Conservation (phyloP, 2,888 invertebrate species). For the Xylocampa areola region DNA sequence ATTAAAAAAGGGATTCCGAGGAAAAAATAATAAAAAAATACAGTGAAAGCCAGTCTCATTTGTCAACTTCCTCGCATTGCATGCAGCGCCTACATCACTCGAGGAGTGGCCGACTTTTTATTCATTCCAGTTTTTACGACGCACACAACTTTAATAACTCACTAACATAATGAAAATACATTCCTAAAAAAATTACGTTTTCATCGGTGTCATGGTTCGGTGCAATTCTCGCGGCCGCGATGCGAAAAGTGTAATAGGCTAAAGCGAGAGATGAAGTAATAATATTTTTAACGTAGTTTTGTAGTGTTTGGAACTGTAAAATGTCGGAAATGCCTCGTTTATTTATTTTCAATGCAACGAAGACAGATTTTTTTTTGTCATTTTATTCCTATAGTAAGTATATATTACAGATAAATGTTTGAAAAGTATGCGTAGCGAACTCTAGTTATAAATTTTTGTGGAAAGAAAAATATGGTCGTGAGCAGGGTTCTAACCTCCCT, state of each 20-base stretch:
- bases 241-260: slow-evolving; percentile 28
- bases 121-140: slow-evolving; percentile 72
- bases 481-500: too few species aligned
- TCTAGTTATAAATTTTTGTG: too few species aligned
- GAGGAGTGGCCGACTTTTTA: slow-evolving; percentile 78
- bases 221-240: slow-evolving; percentile 19
- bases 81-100: slow-evolving; percentile 73
- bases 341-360: not conserved
- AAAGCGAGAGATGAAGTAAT: slow-evolving; percentile 14
- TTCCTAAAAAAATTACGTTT: slow-evolving; percentile 66
- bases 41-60: slow-evolving; percentile 78
- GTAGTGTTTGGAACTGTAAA: slow-evolving; percentile 15
- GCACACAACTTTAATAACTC: slow-evolving; percentile 76
- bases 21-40: slow-evolving; percentile 68
- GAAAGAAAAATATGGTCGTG: too few species aligned
- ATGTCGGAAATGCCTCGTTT: not conserved
- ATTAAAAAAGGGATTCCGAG: slow-evolving; percentile 73
- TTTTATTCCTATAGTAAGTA: too few species aligned
- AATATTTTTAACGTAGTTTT: slow-evolving; percentile 41
- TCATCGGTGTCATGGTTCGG: slow-evolving; percentile 60
- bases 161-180: slow-evolving; percentile 71
- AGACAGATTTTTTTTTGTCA: not conserved
- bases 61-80: slow-evolving; percentile 80
- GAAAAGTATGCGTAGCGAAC: too few species aligned
- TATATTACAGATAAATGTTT: not conserved